A percentile compares a stretch with the other conserved stretches of the same genome.
Evolutionary conservation across 2,113 vertebrate species (phyloP).

Genomic region (Laticauda colubrina): DNA sequence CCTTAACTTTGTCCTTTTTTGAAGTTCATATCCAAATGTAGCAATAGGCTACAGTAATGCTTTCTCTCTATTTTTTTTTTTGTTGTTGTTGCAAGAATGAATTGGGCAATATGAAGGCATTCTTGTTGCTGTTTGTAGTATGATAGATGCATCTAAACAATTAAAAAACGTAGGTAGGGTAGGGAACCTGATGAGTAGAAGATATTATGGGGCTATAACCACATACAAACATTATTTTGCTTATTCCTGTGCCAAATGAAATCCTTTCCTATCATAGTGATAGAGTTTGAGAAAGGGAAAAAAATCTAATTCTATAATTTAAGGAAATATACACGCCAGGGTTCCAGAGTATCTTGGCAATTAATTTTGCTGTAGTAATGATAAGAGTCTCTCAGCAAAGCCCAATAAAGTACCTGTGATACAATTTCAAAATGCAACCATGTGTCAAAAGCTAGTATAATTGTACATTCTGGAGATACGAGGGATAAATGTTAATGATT

Average conservation of each 20-base stretch:
- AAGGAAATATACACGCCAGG: not conserved
- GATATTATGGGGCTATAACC: not conserved
- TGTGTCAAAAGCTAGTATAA: not conserved
- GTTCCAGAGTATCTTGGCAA: not conserved
- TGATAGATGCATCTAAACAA: not conserved
- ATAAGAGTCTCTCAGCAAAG: not conserved
- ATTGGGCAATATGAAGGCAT: not conserved
- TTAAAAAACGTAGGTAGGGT: not conserved
- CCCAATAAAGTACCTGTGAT: not conserved
- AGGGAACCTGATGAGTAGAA: not conserved
- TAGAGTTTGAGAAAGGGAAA: not conserved
- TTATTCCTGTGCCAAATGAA: not conserved
- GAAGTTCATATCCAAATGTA: not conserved
- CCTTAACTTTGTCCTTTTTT: not conserved
- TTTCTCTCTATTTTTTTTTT: accelerated
- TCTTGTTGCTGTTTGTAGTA: not conserved
- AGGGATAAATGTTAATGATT: not conserved
- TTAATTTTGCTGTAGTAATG: not conserved
- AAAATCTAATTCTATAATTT: not conserved
- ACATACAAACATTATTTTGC: not conserved
- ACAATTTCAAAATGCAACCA: not conserved
- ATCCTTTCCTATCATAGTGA: not conserved
- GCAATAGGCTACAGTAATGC: not conserved
- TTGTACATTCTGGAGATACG: not conserved
- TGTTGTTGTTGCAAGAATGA: not conserved